Base-by-base conservation (phyloP, 2,113 vertebrate genomes). In the Aix galericulata region DNA sequence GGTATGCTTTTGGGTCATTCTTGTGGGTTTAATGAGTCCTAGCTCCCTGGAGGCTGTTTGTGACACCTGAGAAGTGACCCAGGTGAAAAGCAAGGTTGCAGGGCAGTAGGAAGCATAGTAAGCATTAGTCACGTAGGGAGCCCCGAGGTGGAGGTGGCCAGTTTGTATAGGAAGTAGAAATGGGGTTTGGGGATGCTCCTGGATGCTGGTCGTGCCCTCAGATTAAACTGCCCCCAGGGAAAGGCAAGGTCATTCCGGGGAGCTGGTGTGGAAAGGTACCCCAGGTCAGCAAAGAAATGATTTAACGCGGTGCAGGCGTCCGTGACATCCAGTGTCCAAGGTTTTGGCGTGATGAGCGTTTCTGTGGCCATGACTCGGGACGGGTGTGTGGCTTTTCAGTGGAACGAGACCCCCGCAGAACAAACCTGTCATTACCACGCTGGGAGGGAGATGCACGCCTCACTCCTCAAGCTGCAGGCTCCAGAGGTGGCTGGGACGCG, bases 51-150 rank as follows among this genome's bases (percentile, higher is more conserved):
- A 16, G 32, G 34, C 67, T 93, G 48, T 26, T 91, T 1, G 0
- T 58, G 46, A 16, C 22, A 52, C 48, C 44, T 17, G 48, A 34
- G 77, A 86, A 78, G 13, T 44, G 29, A 44, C 17, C 20, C 26
- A 16, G 20, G 50, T 69, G 62, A 77, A 86, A 81, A 81, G 29
- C 50, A 77, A 83, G 34, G 48, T 42, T 13, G 5, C 2, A 5
- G 0, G 0, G 25, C 18, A 64, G 32, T 69, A 48, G 46, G 46
- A 48, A 50, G 21, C 0, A 0, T 20, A 67, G 18, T 55, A 50
- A 67, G 26, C 7, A 10, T 82, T 72, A 72, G 32, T 15, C 16
- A 42, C 10, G 7, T 31, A 29, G 11, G 21, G 36, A 88, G 25
- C 4, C 27, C 27, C n/a, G n/a, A n/a, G n/a, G n/a, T n/a, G n/a